Evolutionary conservation across 2,113 vertebrate species (phyloP), one percentile per base, ranked within the genome.

Genomic region (Rhodinocichla rosea): DNA sequence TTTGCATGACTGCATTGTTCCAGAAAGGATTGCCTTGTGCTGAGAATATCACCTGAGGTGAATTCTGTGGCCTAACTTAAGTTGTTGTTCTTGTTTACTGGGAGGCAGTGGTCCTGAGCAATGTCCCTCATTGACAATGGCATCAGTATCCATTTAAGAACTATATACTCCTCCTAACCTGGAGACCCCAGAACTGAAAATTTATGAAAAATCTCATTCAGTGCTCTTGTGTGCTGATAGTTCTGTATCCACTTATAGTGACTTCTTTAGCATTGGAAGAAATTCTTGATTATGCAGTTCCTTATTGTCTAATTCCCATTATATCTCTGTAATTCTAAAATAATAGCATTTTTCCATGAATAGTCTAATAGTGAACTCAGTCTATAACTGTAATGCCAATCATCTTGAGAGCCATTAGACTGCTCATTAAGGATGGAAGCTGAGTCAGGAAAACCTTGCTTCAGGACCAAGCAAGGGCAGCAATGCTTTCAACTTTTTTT

Each of bases 361-460:
- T 83, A 95, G 80, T 94, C 44, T 87, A 83, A 79, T 71, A 47
- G 78, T 83, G 37, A 90, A 30, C 44, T 89, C 44, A 80, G 87
- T 65, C 96, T 90, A 49, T 97, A 95, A 74, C 78, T 96, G 62
- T 77, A 33, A 71, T 91, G 52, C 77, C 82, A 89, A 65, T 96
- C 89, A 95, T 82, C 84, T 89, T 75, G 52, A 89, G 77, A 90
- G 73, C 77, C 78, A 92, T 92, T 91, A 87, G 73, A 24, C 77
- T 78, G 63, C 64, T 80, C 90, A 56, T 64, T 73, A 68, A 73
- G 32, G 40, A 16, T 77, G 16, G 65, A 57, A 75, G 45, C 64
- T 76, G 73, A 86, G 55, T 74, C n/a, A 70, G 64, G 35, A 63
- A 80, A 74, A 50, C 52, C 11, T 50, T 76, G 32, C 52, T 67